These are phyloP conservation scores for Solen grandis DNA, from an alignment of 1,140 invertebrate species.

Conservation along the genomic window DNA sequence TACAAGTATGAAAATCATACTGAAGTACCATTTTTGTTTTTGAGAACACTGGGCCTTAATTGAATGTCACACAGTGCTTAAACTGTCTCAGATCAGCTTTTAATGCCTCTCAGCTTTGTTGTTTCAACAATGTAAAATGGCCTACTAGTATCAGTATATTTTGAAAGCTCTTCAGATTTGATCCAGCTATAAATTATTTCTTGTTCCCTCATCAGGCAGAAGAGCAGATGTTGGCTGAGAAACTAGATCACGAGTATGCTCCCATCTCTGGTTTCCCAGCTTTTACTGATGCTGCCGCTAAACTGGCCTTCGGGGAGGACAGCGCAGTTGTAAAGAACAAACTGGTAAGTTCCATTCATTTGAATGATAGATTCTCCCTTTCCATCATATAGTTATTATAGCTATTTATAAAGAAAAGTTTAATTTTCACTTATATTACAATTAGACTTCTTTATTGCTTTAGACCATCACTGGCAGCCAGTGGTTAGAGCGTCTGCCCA, in stretches of 20 bases:
- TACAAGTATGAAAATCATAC: too few species aligned
- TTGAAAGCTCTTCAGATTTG: not conserved
- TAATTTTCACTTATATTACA: not conserved
- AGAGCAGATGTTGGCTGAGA: slow-evolving; percentile 86
- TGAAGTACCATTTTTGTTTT: too few species aligned
- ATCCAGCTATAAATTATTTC: not conserved
- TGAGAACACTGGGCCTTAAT: too few species aligned
- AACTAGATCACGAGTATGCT: slow-evolving; percentile 97
- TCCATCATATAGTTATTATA: not conserved
- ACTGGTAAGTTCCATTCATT: slow-evolving; percentile 84
- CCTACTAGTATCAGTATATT: too few species aligned
- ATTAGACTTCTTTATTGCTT: too few species aligned
- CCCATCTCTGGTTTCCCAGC: slow-evolving; percentile 91
- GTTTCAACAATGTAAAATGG: too few species aligned
- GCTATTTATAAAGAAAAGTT: not conserved
- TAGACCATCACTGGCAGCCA: too few species aligned
- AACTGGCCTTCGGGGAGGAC: slow-evolving; percentile 94
- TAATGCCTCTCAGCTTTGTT: too few species aligned
- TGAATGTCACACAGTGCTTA: too few species aligned
- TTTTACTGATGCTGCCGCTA: slow-evolving; percentile 86
- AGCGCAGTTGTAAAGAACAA: slow-evolving; percentile 88
- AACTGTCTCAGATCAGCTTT: too few species aligned
- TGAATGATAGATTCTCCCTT: too few species aligned
- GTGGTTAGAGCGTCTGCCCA: too few species aligned
- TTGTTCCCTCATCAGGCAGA: slow-evolving; percentile 86